Evolutionary conservation across 2,888 invertebrate species (phyloP), one percentile per base, ranked within the genome.

Genomic region (Euclidia mi): DNA sequence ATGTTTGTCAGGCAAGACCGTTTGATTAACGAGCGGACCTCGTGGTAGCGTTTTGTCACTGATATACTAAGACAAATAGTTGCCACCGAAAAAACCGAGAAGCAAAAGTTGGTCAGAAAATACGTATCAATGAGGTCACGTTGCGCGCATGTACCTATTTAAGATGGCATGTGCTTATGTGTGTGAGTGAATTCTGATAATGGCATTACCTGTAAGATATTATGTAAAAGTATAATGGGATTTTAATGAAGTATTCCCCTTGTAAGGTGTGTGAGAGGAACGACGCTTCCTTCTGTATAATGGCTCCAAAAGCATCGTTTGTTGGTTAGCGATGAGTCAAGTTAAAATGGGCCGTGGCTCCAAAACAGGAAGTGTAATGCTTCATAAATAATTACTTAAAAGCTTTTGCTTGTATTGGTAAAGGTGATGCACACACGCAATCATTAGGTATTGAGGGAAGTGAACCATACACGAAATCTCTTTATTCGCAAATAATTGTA

Each of bases 1-100:
- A n/a, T n/a, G n/a, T n/a, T 71, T 58, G 64, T 71, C 66, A 35
- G 57, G 38, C 46, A 20, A 55, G 48, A 66, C 61, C 63, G 72
- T 80, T 75, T 85, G 85, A 85, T 85, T 78, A 85, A 85, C 75
- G 84, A 83, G 76, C 74, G 52, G 25, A 50, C 56, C 61, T 71
- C 63, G 49, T 53, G 50, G 40, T 50, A 64, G 46, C 71, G 71
- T 79, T 81, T 84, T 81, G 79, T 80, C 72, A 67, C 59, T 68
- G 66, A 55, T 65, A 60, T 78, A 83, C 85, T 82, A 82, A 85
- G 85, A 87, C 64, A 82, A 83, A 87, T 85, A 80, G 86, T 79
- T 82, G 73, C 65, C 49, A 49, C 38, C 35, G 47, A 65, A 79
- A 78, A 79, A 79, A 55, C 45, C 40, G 31, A 40, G 29, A 10